These are phyloP conservation scores for Sebastiscus tertius DNA, from an alignment of 2,797 vertebrate species.

Conservation along the genomic window DNA sequence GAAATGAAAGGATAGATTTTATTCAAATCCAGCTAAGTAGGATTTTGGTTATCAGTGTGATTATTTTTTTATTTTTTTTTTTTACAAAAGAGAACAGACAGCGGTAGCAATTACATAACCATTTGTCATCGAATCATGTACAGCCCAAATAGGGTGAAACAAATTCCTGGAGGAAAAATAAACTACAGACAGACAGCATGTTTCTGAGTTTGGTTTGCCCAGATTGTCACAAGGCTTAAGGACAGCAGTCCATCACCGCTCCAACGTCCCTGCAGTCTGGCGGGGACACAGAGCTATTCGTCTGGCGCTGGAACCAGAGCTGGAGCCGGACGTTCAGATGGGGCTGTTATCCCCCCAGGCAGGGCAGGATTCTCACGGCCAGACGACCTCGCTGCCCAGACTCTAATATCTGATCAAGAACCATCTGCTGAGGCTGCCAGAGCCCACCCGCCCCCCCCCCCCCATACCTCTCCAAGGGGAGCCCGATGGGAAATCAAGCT, in stretches of 20 bases:
- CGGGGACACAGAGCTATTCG: constrained; percentile 51
- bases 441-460: constrained; percentile 54
- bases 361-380: constrained; percentile 63
- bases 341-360: constrained; percentile 69
- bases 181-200: constrained; percentile 39
- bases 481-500: constrained; percentile 78
- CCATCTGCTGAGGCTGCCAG: constrained; percentile 84
- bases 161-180: constrained; percentile 41
- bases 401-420: constrained; percentile 85
- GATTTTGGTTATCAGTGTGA: constrained; percentile 54
- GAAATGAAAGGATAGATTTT: constrained; percentile 37
- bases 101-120: constrained; percentile 37
- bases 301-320: constrained; percentile 63
- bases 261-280: constrained; percentile 56
- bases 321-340: constrained; percentile 56
- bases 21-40: constrained; percentile 42
- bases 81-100: constrained; percentile 28
- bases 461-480: constrained; percentile 78
- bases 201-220: constrained; percentile 45
- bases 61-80: constrained; percentile 16
- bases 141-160: constrained; percentile 31
- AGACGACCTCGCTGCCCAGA: constrained; percentile 71
- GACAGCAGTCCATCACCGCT: constrained; percentile 59
- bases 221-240: constrained; percentile 57
- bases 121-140: constrained; percentile 55